Base-by-base conservation (phyloP, 2,888 invertebrate genomes). In the Ormyrus pomaceus region DNA sequence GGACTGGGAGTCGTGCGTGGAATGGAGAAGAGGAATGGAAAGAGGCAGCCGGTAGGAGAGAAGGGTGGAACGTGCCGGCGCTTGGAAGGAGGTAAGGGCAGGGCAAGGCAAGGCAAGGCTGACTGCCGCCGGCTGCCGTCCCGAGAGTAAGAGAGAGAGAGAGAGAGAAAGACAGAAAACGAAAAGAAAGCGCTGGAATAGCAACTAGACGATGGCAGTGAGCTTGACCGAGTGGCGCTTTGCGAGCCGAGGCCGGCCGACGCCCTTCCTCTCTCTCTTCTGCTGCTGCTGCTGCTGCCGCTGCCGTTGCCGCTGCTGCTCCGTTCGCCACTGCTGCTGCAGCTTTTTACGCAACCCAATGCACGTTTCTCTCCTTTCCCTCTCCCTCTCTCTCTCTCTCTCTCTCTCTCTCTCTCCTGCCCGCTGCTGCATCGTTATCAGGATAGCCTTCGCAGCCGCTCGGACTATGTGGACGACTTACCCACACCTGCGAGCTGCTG, bases 241-340 rank as follows among this genome's bases (percentile, higher is more conserved):
- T 87, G 86, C 88, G 88, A 88, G 87, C 87, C 87, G 88, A 89
- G 88, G 88, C 88, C 88, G 88, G 89, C 89, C 89, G 89, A 89
- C 89, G 89, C 89, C 89, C 89, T 88, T 88, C 86, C 87, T 87
- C 86, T 58, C 82, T 83, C 79, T 83, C 80, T 82, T 69, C 77
- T 81, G 19, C 75, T 19, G 19, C 19, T 1, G 68, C 76, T 68
- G 64, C 19, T 45, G 10, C 34, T 1, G 68, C 76, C 64, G 64
- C 19, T 45, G 10, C 34, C 48, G 6, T n/a, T 48, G 6, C 11
- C 11, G 13, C 48, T 56, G 46, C 55, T 64, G 45, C 73, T 58
- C 10, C 69, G n/a, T 45, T 68, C 62, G 56, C 71, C 10, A 2
- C 46, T 61, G 45, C 46, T 13, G 19, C 64, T 72, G 64, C 71